Evolutionary conservation across 2,888 invertebrate genomes (phyloP).

Genomic region (Ecliptopera silaceata): DNA sequence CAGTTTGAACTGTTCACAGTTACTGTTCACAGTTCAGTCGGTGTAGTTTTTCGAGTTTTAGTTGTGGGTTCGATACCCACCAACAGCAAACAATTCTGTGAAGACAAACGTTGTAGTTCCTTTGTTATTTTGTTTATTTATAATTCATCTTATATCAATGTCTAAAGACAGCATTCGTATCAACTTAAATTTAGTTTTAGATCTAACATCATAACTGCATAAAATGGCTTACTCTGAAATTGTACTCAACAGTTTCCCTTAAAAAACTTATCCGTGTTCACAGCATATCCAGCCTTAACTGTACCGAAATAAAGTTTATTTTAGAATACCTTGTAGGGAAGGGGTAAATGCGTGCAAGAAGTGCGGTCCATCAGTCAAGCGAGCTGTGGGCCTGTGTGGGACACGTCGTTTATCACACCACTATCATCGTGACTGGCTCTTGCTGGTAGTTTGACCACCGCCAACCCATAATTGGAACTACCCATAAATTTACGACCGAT

Average conservation of each 20-base stretch:
- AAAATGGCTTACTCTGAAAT: too few species aligned
- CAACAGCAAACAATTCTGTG: too few species aligned
- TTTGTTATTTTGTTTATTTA: too few species aligned
- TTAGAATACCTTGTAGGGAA: neutral
- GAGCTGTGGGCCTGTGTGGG: conserved; percentile 51
- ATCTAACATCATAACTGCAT: too few species aligned
- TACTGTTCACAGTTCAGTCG: too few species aligned
- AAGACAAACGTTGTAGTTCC: too few species aligned
- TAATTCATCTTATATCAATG: too few species aligned
- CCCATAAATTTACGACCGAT: neutral
- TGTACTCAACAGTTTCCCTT: neutral
- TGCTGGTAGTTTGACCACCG: conserved; percentile 15
- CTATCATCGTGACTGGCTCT: conserved; percentile 24
- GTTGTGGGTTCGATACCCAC: too few species aligned
- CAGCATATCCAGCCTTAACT: neutral
- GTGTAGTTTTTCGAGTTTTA: too few species aligned
- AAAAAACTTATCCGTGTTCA: neutral
- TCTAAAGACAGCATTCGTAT: too few species aligned
- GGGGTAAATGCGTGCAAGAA: conserved; percentile 47
- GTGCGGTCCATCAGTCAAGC: conserved; percentile 55
- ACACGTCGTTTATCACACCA: conserved; percentile 56
- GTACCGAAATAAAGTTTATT: neutral
- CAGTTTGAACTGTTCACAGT: too few species aligned
- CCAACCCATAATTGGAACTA: conserved; percentile 6
- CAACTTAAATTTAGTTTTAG: too few species aligned